Percentiles rank a stretch among this genome's conserved stretches.
phyloP scores from a whole-genome alignment of 2,888 invertebrate species.

The Sabatieria punctata region DNA sequence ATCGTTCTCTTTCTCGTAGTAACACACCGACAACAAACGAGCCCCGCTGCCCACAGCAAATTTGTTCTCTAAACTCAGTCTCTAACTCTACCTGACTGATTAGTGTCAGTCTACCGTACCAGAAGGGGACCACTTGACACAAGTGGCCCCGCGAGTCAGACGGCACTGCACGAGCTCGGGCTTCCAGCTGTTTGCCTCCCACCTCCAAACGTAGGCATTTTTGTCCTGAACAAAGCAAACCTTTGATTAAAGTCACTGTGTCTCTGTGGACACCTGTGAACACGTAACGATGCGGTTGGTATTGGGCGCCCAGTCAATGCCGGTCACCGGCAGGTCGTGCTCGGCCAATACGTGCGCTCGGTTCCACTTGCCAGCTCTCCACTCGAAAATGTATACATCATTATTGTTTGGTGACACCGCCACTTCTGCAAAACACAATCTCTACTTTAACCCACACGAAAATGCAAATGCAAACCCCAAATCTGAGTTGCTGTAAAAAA shows the following conservation, averaged over 20 bases:
- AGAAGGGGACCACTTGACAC: conserved; percentile 95
- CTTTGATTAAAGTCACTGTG: not conserved
- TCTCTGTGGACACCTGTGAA: conserved; percentile 47
- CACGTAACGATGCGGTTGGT: conserved; percentile 95
- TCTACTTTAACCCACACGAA: too few species aligned
- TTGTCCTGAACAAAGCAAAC: conserved; percentile 47
- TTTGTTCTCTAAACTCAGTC: conserved; percentile 58
- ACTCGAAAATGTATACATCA: conserved; percentile 81
- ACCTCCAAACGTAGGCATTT: conserved; percentile 96
- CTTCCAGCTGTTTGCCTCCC: conserved; percentile 78
- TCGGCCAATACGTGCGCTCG: conserved; percentile 66
- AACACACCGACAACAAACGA: conserved; percentile 83
- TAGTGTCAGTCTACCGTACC: conserved; percentile 34
- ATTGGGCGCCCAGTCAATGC: conserved; percentile 95
- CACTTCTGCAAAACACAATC: conserved; percentile 51
- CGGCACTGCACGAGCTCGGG: conserved; percentile 82
- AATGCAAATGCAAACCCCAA: too few species aligned
- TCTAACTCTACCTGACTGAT: not conserved
- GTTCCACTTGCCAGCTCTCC: conserved; percentile 62
- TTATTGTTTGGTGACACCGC: conserved; percentile 87
- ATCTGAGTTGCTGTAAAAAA: too few species aligned
- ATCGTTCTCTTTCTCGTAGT: conserved; percentile 92
- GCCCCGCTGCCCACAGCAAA: conserved; percentile 98
- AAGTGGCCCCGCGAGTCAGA: conserved; percentile 91
- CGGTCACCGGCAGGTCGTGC: conserved; percentile 87